Evolutionary conservation across 2,113 vertebrate species (phyloP), one percentile per base, ranked within the genome.

Genomic region (Tyto alba): DNA sequence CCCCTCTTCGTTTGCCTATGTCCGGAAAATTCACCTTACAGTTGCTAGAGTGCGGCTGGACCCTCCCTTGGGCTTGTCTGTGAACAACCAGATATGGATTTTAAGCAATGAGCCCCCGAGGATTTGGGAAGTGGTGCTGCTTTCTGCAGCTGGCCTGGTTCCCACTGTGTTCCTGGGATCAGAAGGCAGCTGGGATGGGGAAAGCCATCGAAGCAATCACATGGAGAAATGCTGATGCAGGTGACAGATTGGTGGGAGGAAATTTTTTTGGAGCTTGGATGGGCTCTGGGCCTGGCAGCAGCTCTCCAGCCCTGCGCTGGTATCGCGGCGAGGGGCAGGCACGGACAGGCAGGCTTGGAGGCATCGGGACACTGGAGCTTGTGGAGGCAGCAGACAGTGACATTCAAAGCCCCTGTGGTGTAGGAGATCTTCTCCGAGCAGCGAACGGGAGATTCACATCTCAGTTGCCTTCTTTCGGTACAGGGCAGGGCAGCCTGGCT

Each of bases 171-270:
- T 47, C 30, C 79, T 18, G 47, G 21, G 11, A 25, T 27, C 57
- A 41, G 73, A 25, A 48, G 55, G 67, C 32, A 66, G 11, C 18
- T 0, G 5, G 66, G 56, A 43, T 40, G 26, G 55, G 25, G 9
- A 36, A 36, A 72, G 22, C 45, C 14, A 0, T 19, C 0, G 0
- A n/a, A 72, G 47, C 45, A 15, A 8, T 43, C n/a, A 3, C 4
- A 9, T 53, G 81, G 41, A 81, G 45, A 40, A 89, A 47, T 22
- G 85, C 66, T 55, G 41, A 12, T 40, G 56, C 47, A 53, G 59
- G 62, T 10, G 30, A 48, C 23, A 17, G 66, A 30, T 34, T 10
- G 11, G 9, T 11, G 14, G 47, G 53, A 76, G 50, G 14, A 25
- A 88, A 57, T 25, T 5, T 27, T 73, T 73, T 40, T 9, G 5